Base-by-base conservation (phyloP, 2,797 vertebrate species). In the Cossypha dichroa region DNA sequence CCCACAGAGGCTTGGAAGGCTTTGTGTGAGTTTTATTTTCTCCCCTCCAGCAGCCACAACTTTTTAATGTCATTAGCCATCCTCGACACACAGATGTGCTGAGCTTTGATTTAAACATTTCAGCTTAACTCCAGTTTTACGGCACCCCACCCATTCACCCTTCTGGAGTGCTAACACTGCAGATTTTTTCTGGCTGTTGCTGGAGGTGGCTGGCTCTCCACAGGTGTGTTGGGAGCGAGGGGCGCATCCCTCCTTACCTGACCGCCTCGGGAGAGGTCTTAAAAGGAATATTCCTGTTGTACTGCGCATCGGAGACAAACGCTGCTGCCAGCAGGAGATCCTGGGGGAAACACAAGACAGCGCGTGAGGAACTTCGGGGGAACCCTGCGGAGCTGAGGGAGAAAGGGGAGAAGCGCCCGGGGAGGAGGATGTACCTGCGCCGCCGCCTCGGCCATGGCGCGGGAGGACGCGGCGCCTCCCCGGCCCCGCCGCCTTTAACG, bases 381-480 rank as follows among this genome's bases (percentile, higher is more conserved):
- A 48, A 14, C 15, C 9, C 13, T 0, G 18, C 16, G 38, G 51
- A 38, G 31, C 13, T 6, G 3, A 15, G 11, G 8, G 19, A 45
- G 23, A 4, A 31, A 7, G 5, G 17, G 6, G 5, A 15, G 14
- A n/a, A 6, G 23, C 8, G 1, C 33, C 29, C 19, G 2, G 23
- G 4, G 11, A 1, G 2, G 4, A 6, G 18, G 23, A 31, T 17
- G 1, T 84, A 92, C 94, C 91, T 94, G 91, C 21, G 34, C 38
- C 0, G 13, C 69, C 18, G 9, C 48, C 88, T 86, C 86, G 22
- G 55, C 90, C 95, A 95, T 96, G 55, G 64, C 68, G 12, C n/a
- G 2, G 2, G 4, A 31, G 3, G 14, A 15, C 43, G 0, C 56
- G 2, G 18, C 41, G 0, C n/a, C 56, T 11, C 25, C 51, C 15